Evolutionary conservation across 1,140 invertebrate genomes (phyloP), one percentile per base, ranked within the genome.

Genomic region (Eciton burchellii): DNA sequence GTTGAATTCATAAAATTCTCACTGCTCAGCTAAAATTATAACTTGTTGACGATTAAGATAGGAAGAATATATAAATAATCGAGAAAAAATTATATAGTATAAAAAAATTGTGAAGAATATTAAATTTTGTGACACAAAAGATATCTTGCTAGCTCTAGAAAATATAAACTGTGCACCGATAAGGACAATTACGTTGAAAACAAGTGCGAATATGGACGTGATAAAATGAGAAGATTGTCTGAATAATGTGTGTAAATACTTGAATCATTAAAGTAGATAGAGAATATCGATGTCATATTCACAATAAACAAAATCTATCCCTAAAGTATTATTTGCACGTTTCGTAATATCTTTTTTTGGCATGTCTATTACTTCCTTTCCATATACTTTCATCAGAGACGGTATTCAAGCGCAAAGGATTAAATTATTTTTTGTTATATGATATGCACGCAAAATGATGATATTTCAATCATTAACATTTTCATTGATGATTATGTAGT

Each of bases 321-420:
- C 41, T 45, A n/a, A 59, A 52, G 57, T 81, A 35, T 52, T 11
- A 49, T 54, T 52, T 16, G 56, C 57, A 60, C 14, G 43, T 66
- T 47, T 77, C 54, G 19, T 14, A 68, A 16, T 29, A 77, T 16
- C 21, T 43, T 12, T 47, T 47, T 73, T 21, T 60, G 41, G 24
- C 9, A 16, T 77, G 29, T 66, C 21, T 56, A 54, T 41, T 54
- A 6, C 47, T 66, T 66, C 16, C 14, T 54, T 66, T 63, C 12
- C 21, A 77, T 35, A 11, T 68, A 77, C 52, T 66, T 12, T 14
- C 62, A 66, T 56, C 62, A 6, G 24, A 41, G 12, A 35, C 41
- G 43, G 52, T 77, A 56, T 54, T 77, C 62, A 68, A 79, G 74
- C 24, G 68, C 63, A 70, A 79, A 79, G 74, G 74, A 63, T 68